Base-by-base conservation (phyloP, 2,888 invertebrate species). In the Cerceris rybyensis region DNA sequence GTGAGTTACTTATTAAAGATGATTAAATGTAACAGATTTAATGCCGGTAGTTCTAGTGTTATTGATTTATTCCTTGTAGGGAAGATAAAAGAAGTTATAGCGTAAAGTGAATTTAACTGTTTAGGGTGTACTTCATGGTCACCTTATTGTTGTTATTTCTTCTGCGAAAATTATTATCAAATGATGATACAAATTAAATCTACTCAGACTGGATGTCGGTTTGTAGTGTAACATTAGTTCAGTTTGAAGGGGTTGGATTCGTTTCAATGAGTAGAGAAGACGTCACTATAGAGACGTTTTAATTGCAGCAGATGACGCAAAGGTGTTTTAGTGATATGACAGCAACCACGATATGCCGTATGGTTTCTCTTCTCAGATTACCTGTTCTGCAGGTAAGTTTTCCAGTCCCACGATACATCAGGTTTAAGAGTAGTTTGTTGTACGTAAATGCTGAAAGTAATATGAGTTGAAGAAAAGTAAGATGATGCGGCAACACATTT, bases 281-380 rank as follows among this genome's bases (percentile, higher is more conserved):
- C 5, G 11, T 46, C 11, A 46, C 8, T 46, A 46, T 11, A 46
- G 46, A 46, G 11, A 46, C 46, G 46, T 41, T 50, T 66, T 59
- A 54, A 58, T 68, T 57, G 43, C 50, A 11, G 7, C 7, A 4
- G 13, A 13, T 63, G 60, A 58, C 54, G 54, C 17, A 77, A 70
- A 57, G 66, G 13, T 43, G 17, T 57, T 76, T 74, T 46, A 70
- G 8, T 16, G 74, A 70, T 46, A 49, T 43, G 42, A 68, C 17
- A 60, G 70, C 57, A 16, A 49, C 64, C 80, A 70, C 67, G 67
- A 74, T 67, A 80, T 80, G 79, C 67, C 74, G 70, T 81, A 81
- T 67, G 83, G 85, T 76, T 85, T 85, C 81, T 64, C 83, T 72
- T 63, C 83, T 84, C 68, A 41, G 61, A 71, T 85, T 78, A 81